Conservation (phyloP, 1,140 invertebrate species). For the Apocrypta bakeri region DNA sequence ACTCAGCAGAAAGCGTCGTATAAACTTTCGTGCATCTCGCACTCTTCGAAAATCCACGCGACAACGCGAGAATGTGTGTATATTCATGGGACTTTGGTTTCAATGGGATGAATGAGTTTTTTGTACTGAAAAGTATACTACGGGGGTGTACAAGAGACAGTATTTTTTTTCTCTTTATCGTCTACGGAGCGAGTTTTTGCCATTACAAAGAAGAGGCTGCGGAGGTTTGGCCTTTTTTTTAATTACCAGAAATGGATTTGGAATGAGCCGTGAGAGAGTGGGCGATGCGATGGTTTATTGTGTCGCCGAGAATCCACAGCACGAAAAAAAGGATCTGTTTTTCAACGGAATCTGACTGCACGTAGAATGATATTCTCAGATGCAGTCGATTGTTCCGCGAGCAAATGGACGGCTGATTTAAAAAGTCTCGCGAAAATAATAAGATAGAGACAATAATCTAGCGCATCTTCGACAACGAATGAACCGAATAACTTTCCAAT, state of each 20-base stretch:
- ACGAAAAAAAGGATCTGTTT: too few species aligned
- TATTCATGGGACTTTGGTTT: slow-evolving; percentile 8
- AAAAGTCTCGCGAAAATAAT: too few species aligned
- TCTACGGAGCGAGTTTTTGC: not conserved
- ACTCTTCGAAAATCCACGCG: not conserved
- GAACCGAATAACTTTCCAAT: too few species aligned
- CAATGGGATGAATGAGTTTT: not conserved
- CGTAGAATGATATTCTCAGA: too few species aligned
- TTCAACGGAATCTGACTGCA: too few species aligned
- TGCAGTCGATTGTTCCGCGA: too few species aligned
- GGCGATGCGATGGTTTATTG: too few species aligned
- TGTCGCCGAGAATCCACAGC: too few species aligned
- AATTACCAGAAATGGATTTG: not conserved
- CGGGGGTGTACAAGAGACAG: not conserved
- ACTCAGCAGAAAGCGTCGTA: not conserved
- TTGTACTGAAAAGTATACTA: not conserved
- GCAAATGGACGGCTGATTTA: too few species aligned
- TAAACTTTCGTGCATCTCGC: not conserved
- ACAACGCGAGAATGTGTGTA: not conserved
- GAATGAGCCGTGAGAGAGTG: too few species aligned
- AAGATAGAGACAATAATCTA: too few species aligned
- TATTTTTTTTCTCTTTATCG: not conserved
- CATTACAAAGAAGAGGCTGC: not conserved
- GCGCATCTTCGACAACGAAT: too few species aligned
- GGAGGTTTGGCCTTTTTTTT: not conserved